Evolutionary conservation across 2,113 vertebrate genomes (phyloP).

Genomic region (Pogona vitticeps): DNA sequence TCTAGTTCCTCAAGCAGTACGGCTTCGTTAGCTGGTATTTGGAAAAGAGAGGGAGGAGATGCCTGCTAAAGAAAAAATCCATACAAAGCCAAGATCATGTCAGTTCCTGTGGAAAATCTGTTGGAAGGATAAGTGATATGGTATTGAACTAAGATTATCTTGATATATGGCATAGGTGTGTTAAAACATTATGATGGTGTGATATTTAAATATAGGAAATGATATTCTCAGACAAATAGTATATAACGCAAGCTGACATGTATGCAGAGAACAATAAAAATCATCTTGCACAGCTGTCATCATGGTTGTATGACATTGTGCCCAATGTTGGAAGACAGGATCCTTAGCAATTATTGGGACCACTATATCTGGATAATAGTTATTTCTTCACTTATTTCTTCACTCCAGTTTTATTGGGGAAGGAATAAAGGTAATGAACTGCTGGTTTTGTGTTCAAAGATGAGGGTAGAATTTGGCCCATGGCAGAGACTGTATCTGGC

Average conservation of each 20-base stretch:
- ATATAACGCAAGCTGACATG: neutral
- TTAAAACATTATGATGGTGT: neutral
- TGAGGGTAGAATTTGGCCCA: neutral
- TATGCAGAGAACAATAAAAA: neutral
- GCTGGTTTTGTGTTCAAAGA: neutral
- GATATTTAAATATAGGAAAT: slow-evolving; percentile 5
- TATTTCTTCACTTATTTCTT: neutral
- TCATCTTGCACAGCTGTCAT: neutral
- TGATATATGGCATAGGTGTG: neutral
- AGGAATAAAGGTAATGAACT: neutral
- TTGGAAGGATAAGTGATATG: neutral
- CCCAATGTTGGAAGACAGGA: no score
- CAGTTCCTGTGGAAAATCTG: neutral
- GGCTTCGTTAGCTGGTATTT: neutral
- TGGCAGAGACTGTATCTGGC: neutral
- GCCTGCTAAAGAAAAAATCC: neutral
- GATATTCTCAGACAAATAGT: neutral
- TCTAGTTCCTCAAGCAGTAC: neutral
- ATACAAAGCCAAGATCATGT: neutral
- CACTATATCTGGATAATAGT: neutral
- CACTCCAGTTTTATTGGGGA: no score
- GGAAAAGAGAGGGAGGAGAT: neutral
- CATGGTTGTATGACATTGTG: neutral
- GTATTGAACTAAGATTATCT: neutral
- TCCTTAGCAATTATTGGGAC: neutral